A percentile compares a stretch with the other conserved stretches of the same genome.
phyloP scores from a whole-genome alignment of 2,888 invertebrate genomes.

The Trachelus iudaicus region DNA sequence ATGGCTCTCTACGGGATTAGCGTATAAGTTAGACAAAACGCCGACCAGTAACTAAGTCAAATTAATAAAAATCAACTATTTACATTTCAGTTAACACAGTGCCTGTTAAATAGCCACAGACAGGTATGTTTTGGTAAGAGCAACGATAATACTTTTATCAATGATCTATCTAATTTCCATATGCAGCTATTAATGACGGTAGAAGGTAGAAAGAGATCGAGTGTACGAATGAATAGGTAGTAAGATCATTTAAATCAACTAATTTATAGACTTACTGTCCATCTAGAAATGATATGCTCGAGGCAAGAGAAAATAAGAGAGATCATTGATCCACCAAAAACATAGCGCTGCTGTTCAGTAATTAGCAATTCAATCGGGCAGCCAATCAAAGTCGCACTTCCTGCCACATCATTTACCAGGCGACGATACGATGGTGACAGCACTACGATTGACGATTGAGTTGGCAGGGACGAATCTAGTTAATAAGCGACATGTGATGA shows the following conservation, averaged over 20 bases:
- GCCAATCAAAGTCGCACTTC: conserved; percentile 27
- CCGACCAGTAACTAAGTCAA: not conserved
- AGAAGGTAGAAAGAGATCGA: not conserved
- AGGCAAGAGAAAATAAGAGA: not conserved
- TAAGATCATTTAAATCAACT: not conserved
- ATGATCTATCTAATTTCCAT: not conserved
- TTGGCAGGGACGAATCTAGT: conserved; percentile 60
- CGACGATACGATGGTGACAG: conserved; percentile 58
- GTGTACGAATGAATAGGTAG: no score
- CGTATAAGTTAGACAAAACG: not conserved
- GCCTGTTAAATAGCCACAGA: conserved; percentile 28
- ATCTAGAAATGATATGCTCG: not conserved
- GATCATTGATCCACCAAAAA: not conserved
- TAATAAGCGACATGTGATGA: conserved; percentile 64
- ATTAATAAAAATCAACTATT: not conserved
- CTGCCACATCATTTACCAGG: conserved; percentile 56
- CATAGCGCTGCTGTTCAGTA: not conserved
- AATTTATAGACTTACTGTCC: not conserved
- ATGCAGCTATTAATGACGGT: not conserved
- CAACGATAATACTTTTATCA: conserved; percentile 6
- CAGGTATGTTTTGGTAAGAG: conserved; percentile 46
- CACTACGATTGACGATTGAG: conserved; percentile 60
- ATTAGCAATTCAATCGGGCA: conserved; percentile 31
- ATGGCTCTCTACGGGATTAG: not conserved
- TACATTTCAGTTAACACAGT: conserved; percentile 1